These are phyloP conservation scores for Melanotaenia trifasciata DNA, from an alignment of 2,797 vertebrate species.

Conservation along the genomic window DNA sequence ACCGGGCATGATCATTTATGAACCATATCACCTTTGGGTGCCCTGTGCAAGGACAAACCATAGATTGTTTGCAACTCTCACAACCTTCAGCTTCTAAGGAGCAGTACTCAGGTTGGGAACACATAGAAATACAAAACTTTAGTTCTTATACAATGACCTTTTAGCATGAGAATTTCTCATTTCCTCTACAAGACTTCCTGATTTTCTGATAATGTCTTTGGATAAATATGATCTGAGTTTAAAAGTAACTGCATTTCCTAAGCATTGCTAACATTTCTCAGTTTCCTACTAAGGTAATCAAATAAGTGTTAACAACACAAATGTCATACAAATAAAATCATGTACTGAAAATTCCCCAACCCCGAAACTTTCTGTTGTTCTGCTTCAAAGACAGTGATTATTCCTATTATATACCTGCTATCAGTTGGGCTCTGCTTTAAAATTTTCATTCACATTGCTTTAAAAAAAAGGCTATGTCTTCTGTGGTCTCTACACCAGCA, in stretches of 20 bases:
- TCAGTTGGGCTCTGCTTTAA: background rate
- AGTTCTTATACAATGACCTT: background rate
- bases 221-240: background rate
- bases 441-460: background rate
- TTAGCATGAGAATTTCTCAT: constrained; percentile 38
- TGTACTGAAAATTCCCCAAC: background rate
- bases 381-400: background rate
- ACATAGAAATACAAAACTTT: background rate
- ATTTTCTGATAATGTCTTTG: background rate
- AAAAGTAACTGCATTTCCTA: too few species aligned
- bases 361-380: background rate
- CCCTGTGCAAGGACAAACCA: constrained; percentile 81
- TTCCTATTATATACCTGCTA: background rate
- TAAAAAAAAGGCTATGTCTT: background rate
- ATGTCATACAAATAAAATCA: background rate
- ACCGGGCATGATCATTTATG: constrained; percentile 77
- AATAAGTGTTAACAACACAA: background rate
- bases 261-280: background rate
- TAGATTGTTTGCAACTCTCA: constrained; percentile 24
- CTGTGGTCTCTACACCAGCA: background rate
- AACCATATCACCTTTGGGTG: constrained; percentile 77
- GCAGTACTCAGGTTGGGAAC: background rate
- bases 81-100: background rate
- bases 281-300: background rate
- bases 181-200: constrained; percentile 16